phyloP scores from a whole-genome alignment of 2,797 vertebrate genomes.

The Macropus fuliginosus region DNA sequence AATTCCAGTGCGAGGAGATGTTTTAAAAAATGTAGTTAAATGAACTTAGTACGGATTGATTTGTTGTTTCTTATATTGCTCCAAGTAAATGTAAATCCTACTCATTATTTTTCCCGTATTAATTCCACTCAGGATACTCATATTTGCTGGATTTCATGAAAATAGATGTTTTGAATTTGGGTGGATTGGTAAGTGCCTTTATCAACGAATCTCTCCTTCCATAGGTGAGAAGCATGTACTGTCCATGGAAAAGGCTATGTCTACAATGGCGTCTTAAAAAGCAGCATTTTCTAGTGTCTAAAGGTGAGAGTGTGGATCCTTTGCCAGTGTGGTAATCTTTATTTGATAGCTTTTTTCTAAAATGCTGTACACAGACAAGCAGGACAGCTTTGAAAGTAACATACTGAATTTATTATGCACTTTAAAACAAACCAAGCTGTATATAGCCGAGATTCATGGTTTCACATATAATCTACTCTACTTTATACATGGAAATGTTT shows the following conservation, averaged over 20 bases:
- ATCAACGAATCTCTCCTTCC: constrained; percentile 60
- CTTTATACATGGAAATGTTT: neutral
- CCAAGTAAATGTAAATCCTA: constrained; percentile 69
- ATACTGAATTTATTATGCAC: neutral
- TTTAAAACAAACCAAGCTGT: neutral
- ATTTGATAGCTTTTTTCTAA: neutral
- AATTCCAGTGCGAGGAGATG: constrained; percentile 83
- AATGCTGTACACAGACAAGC: neutral
- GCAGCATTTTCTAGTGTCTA: neutral
- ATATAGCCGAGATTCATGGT: neutral
- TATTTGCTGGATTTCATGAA: constrained; percentile 68
- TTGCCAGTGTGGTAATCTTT: neutral
- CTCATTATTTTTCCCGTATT: constrained; percentile 72
- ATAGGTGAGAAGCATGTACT: constrained; percentile 48
- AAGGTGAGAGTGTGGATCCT: neutral
- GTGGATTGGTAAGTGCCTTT: constrained; percentile 70
- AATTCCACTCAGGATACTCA: constrained; percentile 66
- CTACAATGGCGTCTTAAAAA: neutral
- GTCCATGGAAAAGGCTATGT: constrained; percentile 29
- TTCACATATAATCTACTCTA: neutral
- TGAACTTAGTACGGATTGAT: constrained; percentile 80
- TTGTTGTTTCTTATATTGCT: constrained; percentile 74
- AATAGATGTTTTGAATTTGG: constrained; percentile 72
- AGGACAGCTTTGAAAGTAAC: neutral
- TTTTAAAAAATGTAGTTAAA: constrained; percentile 81